Conservation (phyloP, 2,113 vertebrate species). For the Apeltes quadracus region DNA sequence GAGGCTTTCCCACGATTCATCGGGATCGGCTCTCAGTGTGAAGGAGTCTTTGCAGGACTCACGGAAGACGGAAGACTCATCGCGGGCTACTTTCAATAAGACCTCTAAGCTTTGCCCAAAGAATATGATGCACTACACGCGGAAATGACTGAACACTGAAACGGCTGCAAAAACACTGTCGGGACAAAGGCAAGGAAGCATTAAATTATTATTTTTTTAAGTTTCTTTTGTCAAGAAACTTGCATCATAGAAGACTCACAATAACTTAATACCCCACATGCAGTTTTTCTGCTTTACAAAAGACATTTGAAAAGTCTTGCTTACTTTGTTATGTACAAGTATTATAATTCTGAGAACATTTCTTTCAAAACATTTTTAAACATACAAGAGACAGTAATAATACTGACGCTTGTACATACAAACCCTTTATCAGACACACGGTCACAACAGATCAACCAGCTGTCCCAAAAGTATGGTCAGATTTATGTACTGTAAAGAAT, state of each 20-base stretch:
- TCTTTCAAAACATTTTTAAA: constrained; percentile 75
- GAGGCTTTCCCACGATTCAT: constrained; percentile 18
- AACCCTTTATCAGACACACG: constrained; percentile 30
- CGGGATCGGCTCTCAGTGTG: not conserved
- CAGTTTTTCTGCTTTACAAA: constrained; percentile 93
- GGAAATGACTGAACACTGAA: not conserved
- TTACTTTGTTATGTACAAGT: constrained; percentile 86
- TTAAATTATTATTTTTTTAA: constrained; percentile 67
- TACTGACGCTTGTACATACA: constrained; percentile 41
- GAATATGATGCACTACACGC: not conserved
- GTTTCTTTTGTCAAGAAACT: constrained; percentile 89
- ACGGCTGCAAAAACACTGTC: not conserved
- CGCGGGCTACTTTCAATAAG: not conserved
- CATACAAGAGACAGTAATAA: constrained; percentile 72
- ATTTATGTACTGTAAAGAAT: constrained; percentile 41
- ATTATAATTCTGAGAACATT: constrained; percentile 76
- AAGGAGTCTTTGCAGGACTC: constrained; percentile 20
- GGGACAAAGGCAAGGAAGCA: not conserved
- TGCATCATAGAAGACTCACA: constrained; percentile 91
- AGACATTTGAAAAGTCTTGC: constrained; percentile 78
- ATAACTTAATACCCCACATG: constrained; percentile 93
- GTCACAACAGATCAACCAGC: constrained; percentile 26
- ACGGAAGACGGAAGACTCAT: constrained; percentile 29
- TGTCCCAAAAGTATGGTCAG: constrained; percentile 22
- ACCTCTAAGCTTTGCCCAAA: constrained; percentile 1